Base-by-base conservation (phyloP, 2,888 invertebrate genomes). In the Synergus itoensis region DNA sequence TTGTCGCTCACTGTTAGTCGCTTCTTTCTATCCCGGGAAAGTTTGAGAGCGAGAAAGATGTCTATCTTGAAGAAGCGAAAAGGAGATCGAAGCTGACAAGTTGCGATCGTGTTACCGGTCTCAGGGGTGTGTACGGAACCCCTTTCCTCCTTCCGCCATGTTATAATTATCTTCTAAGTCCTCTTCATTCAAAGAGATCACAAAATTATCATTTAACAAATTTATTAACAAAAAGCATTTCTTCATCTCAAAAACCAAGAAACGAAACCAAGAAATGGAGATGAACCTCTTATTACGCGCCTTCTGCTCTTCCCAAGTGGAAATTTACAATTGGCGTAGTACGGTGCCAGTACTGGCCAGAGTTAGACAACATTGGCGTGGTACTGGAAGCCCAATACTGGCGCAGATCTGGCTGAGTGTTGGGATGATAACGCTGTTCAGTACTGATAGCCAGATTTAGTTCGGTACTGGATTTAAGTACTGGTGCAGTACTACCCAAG, bases 41-140 rank as follows among this genome's bases (percentile, higher is more conserved):
- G 36, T 73, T 11, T 36, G 36, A 53, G 53, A 36, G 73, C 73
- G 73, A 73, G 73, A 73, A 73, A 73, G 73, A 73, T 73, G 53
- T 73, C 73, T 73, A 73, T 73, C 73, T 73, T 73, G 73, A 73
- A 73, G 73, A 53, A 73, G 73, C 73, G 36, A 53, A 73, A 73
- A 73, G 73, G 53, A 73, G 73, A 73, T 73, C 73, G 73, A 73
- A 73, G 73, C 73, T 73, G 73, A 73, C 73, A 73, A 40, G 73
- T 73, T 73, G 73, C 73, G 48, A 73, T 73, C 73, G 73, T 73
- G 53, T 73, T 73, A 73, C 73, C 28, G n/a, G 53, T 73, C 69
- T 69, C 69, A 73, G n/a, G 73, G 73, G 73, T 73, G 53, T 73
- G 73, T 73, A 69, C 36, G 14, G 73, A 53, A n/a, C 73, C 48